Evolutionary conservation across 1,140 invertebrate species (phyloP).

Genomic region (Cydia fagiglandana): DNA sequence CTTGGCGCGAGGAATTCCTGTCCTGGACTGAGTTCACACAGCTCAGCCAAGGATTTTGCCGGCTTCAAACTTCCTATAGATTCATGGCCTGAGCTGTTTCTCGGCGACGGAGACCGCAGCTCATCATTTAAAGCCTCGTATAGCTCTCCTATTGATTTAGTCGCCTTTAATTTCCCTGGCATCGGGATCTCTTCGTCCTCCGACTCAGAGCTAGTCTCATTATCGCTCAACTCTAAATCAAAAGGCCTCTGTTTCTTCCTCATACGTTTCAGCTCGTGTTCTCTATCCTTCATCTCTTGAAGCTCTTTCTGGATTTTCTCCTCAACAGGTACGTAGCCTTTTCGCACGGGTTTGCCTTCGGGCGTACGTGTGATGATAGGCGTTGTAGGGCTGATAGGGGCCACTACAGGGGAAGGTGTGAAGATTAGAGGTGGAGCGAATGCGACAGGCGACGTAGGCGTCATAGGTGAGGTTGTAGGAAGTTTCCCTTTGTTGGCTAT

Average conservation of each 20-base stretch:
- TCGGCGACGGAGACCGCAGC: slow-evolving; percentile 71
- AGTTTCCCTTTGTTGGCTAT: slow-evolving; percentile 86
- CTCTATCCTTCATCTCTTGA: slow-evolving; percentile 85
- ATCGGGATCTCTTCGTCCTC: slow-evolving; percentile 80
- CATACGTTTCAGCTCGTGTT: slow-evolving; percentile 85
- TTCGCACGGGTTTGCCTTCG: slow-evolving; percentile 81
- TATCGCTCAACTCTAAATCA: slow-evolving; percentile 77
- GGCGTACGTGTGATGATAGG: slow-evolving; percentile 75
- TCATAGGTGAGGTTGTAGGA: slow-evolving; percentile 61
- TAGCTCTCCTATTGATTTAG: slow-evolving; percentile 81
- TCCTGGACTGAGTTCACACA: slow-evolving; percentile 79
- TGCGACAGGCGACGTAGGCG: slow-evolving; percentile 49
- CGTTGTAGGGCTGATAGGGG: slow-evolving; percentile 45
- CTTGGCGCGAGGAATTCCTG: slow-evolving; percentile 79
- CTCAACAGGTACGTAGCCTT: slow-evolving; percentile 85
- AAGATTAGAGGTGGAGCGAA: slow-evolving; percentile 49
- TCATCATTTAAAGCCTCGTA: slow-evolving; percentile 74
- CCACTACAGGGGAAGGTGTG: slow-evolving; percentile 48
- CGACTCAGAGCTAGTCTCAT: slow-evolving; percentile 74
- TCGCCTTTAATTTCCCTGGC: slow-evolving; percentile 79
- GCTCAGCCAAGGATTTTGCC: slow-evolving; percentile 80
- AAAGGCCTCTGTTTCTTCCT: slow-evolving; percentile 77
- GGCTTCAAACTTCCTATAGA: slow-evolving; percentile 78
- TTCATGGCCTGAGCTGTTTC: slow-evolving; percentile 70
- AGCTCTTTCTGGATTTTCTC: slow-evolving; percentile 89